Percentiles rank a stretch among this genome's conserved stretches.
Conservation (phyloP, 2,888 invertebrate species). For the Rhingia campestris region DNA sequence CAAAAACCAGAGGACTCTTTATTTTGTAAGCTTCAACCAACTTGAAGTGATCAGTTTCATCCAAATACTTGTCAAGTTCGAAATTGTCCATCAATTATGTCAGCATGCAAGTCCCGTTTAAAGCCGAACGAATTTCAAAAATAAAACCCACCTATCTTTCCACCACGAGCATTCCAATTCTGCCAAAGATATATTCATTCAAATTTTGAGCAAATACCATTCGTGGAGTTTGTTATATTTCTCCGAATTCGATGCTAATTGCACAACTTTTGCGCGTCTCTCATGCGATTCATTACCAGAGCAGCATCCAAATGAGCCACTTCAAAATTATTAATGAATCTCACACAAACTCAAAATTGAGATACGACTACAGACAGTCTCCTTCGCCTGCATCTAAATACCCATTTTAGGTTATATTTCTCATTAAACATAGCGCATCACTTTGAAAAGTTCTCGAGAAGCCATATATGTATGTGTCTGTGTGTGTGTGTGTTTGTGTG, state of each 20-base stretch:
- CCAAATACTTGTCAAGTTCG: no score
- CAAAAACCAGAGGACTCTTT: no score
- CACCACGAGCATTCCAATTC: no score
- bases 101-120: no score
- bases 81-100: no score
- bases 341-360: constrained; percentile 16
- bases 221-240: not conserved
- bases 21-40: no score
- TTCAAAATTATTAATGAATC: constrained; percentile 68
- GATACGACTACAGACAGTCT: not conserved
- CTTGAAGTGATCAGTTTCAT: no score
- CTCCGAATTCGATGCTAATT: constrained; percentile 48
- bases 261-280: constrained; percentile 35
- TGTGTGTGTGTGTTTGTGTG: not conserved
- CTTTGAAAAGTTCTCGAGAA: constrained; percentile 26
- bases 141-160: no score
- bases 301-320: constrained; percentile 50
- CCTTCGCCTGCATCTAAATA: not conserved
- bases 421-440: constrained; percentile 39
- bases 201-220: no score
- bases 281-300: constrained; percentile 9
- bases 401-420: constrained; percentile 51
- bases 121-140: no score
- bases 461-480: not conserved
- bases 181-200: no score